Conservation (phyloP, 2,888 invertebrate genomes). For the Euclidia mi region DNA sequence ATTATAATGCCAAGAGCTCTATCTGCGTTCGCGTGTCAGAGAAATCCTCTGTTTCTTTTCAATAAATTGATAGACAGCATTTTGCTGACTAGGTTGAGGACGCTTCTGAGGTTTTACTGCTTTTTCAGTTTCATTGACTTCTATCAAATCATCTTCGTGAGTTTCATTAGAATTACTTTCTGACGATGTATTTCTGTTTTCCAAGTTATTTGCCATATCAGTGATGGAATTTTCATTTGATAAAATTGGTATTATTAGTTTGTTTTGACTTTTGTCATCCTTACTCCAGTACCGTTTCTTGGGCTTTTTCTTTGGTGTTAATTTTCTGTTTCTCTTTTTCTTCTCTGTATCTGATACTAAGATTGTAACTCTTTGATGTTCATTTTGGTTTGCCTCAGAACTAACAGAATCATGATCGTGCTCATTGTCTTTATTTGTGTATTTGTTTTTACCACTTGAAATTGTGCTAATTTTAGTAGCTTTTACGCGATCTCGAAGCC, state of each 20-base stretch:
- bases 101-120: slow-evolving; percentile 70
- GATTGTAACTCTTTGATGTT: slow-evolving; percentile 85
- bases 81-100: slow-evolving; percentile 79
- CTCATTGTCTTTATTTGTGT: slow-evolving; percentile 84
- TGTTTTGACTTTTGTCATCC: slow-evolving; percentile 84
- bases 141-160: slow-evolving; percentile 78
- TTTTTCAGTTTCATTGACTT: slow-evolving; percentile 67
- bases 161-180: slow-evolving; percentile 87
- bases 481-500: slow-evolving; percentile 95
- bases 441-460: slow-evolving; percentile 82
- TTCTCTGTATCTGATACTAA: slow-evolving; percentile 77
- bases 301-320: slow-evolving; percentile 86
- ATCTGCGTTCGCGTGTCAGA: slow-evolving; percentile 97
- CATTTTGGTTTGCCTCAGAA: slow-evolving; percentile 95
- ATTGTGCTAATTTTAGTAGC: slow-evolving; percentile 95
- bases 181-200: slow-evolving; percentile 82
- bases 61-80: slow-evolving; percentile 95
- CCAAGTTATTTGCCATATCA: slow-evolving; percentile 77
- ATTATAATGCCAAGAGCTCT: slow-evolving; percentile 99
- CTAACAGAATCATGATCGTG: slow-evolving; percentile 95
- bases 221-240: slow-evolving; percentile 86
- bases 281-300: slow-evolving; percentile 89
- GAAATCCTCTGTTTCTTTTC: slow-evolving; percentile 97
- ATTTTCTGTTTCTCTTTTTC: slow-evolving; percentile 77
- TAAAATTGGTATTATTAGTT: slow-evolving; percentile 83